Evolutionary conservation across 2,888 invertebrate species (phyloP), one percentile per base, ranked within the genome.

Genomic region (Carpatolechia fugitivella): DNA sequence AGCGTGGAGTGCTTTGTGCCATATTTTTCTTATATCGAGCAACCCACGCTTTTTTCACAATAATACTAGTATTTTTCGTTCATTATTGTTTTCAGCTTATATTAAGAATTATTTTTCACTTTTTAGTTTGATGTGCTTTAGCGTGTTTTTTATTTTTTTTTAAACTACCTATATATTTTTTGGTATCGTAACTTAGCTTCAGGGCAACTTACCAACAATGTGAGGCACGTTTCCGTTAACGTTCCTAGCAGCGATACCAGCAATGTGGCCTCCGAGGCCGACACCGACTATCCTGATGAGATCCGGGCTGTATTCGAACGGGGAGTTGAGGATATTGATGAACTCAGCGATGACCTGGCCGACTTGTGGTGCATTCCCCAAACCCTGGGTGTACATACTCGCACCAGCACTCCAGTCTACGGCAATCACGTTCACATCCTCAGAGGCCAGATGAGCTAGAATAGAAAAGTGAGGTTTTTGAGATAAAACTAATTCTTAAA

Each of bases 371-470:
- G 85, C 70, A 62, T 85, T 79, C 30, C 76, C 70, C 44, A 91
- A 72, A 11, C 85, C 85, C 38, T 78, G 54, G 10, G 77, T 61
- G 70, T 89, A 86, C 60, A 76, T 41, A 64, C 8, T 52, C 13
- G 77, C 64, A 0, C 76, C 85, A 0, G 20, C 8, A 49, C 82
- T 84, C 89, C 89, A 91, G 70, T 91, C 90, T 0, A 91, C 75
- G 1, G 85, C 80, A 13, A 91, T 56, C 0, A 91, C 49, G 65
- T 91, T 91, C 0, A 82, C 80, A 54, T 90, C 73, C 5, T 70
- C 77, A 4, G 68, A 68, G 1, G 35, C 36, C 0, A 90, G 62
- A 47, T 80, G 74, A 44, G 76, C 90, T 91, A 68, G 8, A 74
- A 76, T 50, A n/a, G 13, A n/a, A 24, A 4, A 29, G 24, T 4